Evolutionary conservation across 2,113 vertebrate species (phyloP), one percentile per base, ranked within the genome.

Genomic region (Paramisgurnus dabryanus): DNA sequence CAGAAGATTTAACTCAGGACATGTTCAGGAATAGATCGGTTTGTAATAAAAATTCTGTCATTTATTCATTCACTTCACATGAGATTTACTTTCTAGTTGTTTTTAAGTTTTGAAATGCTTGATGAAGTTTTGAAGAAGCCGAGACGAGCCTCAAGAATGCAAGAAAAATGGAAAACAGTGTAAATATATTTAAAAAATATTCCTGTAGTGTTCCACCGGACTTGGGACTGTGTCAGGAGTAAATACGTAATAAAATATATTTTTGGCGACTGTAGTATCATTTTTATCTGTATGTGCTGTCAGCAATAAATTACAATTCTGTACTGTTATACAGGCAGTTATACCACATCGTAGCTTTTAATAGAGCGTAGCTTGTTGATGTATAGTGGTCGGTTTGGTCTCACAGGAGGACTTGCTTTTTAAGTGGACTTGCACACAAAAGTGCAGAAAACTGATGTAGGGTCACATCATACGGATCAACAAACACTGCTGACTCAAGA

Each of bases 401-500:
- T 76, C 49, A 45, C 6, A 34, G 8, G 12, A 64, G 71, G 67
- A 67, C n/a, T 13, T n/a, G 67, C 12, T 22, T 53, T 76, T 49
- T 12, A 66, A 71, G 27, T 66, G 64, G 39, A 65, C 47, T 63
- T 80, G 8, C 65, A 68, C 55, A 70, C 67, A 78, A 79, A 84
- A 55, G 34, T 78, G 67, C 65, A 47, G 64, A 41, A 78, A 80
- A 81, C 79, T 76, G 61, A 64, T 73, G 53, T 71, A 74, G 49
- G n/a, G 12, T 15, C 57, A 61, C 64, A 68, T 78, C 57, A 17
- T 81, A 68, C 64, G 47, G 73, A 61, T 64, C 66, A 10, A 63
- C 12, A 17, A 67, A 77, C 70, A 60, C 76, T 84, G 75, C 79
- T 81, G 76, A 78, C 74, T 55, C 67, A 45, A 81, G 68, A 71